Conservation (phyloP, 2,113 vertebrate genomes). For the Phylloscopus trochiloides region DNA sequence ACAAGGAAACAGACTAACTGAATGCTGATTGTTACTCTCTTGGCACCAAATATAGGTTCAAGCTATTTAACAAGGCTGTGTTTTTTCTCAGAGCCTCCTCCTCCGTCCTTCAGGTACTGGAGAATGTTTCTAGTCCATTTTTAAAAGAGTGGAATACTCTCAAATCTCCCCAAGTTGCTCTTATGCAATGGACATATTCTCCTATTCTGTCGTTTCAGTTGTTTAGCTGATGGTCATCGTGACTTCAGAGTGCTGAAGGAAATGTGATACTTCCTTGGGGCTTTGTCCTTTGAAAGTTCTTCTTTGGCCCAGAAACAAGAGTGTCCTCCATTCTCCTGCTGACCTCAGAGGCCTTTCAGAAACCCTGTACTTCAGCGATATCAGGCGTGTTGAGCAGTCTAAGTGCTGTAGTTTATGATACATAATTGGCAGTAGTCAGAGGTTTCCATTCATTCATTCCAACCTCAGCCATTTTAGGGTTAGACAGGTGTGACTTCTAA, state of each 20-base stretch:
- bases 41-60: background rate
- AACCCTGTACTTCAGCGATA: background rate
- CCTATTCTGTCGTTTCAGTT: background rate
- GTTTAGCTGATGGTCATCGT: background rate
- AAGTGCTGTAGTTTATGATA: background rate
- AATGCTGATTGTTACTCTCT: background rate
- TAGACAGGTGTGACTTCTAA: background rate
- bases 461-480: background rate
- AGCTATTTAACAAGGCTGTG: background rate
- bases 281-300: background rate
- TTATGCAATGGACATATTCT: background rate
- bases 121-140: background rate
- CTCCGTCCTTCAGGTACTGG: background rate
- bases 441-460: background rate
- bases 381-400: background rate
- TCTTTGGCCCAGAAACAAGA: background rate
- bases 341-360: background rate
- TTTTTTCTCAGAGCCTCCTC: background rate
- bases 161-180: fast-evolving
- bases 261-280: background rate
- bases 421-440: background rate
- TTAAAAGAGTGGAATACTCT: background rate
- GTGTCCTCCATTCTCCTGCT: background rate
- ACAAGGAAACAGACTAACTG: background rate
- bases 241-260: background rate